These are phyloP conservation scores for Chrysogorgia sp. DNA, from an alignment of 92 coral and sea anemone genomes.

Conservation along the genomic window DNA sequence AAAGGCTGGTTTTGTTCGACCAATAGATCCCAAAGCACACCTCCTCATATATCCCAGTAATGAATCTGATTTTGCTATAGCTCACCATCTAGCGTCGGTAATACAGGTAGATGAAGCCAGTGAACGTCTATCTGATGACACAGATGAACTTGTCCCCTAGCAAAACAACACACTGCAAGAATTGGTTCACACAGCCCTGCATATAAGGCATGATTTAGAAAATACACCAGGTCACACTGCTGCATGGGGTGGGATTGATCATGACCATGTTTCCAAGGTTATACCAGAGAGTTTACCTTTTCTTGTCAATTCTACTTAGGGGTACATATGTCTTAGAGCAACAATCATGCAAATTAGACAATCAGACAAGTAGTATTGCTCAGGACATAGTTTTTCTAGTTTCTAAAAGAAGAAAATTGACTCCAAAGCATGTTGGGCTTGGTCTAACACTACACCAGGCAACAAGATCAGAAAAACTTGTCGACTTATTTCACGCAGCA, in stretches of 20 bases:
- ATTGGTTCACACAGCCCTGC: slow-evolving; percentile 58
- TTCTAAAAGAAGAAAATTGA: slow-evolving; percentile 57
- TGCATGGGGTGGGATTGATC: slow-evolving; percentile 22
- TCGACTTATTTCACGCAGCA: slow-evolving; percentile 61
- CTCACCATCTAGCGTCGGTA: not conserved
- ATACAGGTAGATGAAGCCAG: not conserved
- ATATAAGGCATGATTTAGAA: slow-evolving; percentile 55
- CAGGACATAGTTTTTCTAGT: slow-evolving; percentile 51
- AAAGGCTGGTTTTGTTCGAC: too few species aligned
- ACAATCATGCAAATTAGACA: slow-evolving; percentile 7
- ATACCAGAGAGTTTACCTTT: slow-evolving; percentile 64
- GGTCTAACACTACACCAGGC: slow-evolving; percentile 79
- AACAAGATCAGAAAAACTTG: slow-evolving; percentile 68
- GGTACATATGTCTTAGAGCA: slow-evolving; percentile 19
- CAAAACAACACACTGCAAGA: slow-evolving; percentile 8
- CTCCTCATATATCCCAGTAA: slow-evolving; percentile 3
- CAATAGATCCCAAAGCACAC: too few species aligned
- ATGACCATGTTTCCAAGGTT: slow-evolving; percentile 45
- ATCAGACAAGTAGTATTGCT: slow-evolving; percentile 53
- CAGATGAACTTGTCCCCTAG: slow-evolving; percentile 11
- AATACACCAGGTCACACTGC: too few species aligned
- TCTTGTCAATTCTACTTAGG: slow-evolving; percentile 49
- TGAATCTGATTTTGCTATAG: not conserved
- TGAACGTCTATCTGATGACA: not conserved
- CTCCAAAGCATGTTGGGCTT: too few species aligned